phyloP scores from a whole-genome alignment of 2,888 invertebrate genomes.

The Palloptera scutellata region DNA sequence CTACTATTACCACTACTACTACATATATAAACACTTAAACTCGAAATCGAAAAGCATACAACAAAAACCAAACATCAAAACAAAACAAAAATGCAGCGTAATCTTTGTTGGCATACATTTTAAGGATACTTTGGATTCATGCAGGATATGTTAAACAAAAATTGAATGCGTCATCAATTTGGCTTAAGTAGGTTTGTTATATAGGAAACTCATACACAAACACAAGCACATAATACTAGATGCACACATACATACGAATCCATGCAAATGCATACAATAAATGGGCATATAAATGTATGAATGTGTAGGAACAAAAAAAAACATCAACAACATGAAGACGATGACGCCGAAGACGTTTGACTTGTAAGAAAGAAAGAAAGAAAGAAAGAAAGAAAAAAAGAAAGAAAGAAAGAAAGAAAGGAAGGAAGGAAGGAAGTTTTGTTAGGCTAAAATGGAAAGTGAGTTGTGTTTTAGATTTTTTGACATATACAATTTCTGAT shows the following conservation, averaged over 20 bases:
- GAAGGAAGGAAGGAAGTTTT: not conserved
- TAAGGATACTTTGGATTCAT: conserved; percentile 18
- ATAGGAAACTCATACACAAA: not conserved
- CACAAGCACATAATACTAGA: not conserved
- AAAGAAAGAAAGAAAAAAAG: conserved; percentile 3
- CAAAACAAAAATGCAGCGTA: conserved; percentile 18
- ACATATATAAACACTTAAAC: not conserved
- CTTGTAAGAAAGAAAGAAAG: no score
- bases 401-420: no score
- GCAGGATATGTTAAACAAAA: conserved; percentile 23
- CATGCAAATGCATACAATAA: no score
- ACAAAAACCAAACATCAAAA: no score
- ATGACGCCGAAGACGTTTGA: no score
- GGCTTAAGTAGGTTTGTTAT: conserved; percentile 17
- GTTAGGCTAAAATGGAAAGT: conserved; percentile 22
- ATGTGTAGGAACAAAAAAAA: not conserved
- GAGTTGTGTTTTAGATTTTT: conserved; percentile 2
- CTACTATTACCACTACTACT: not conserved
- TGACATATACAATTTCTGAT: no score
- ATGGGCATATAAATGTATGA: not conserved
- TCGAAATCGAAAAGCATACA: no score
- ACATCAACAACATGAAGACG: not conserved
- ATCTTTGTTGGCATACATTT: conserved; percentile 26
- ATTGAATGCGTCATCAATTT: conserved; percentile 28
- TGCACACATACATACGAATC: not conserved